Conservation (phyloP, 2,113 vertebrate species). For the Corythaeola cristata region DNA sequence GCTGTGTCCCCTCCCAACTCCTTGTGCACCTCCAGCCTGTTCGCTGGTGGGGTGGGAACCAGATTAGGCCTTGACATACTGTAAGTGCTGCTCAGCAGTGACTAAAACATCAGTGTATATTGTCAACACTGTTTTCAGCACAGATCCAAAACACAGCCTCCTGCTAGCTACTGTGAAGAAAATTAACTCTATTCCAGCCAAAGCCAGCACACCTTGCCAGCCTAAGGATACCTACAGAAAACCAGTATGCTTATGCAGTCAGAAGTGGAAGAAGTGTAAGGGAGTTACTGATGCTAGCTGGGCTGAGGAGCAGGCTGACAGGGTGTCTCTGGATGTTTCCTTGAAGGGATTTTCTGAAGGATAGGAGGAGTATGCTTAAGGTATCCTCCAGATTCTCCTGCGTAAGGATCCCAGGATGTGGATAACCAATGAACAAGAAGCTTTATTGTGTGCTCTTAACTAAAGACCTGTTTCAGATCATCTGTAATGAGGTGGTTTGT, state of each 20-base stretch:
- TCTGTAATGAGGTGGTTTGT: neutral
- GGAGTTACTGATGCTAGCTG: neutral
- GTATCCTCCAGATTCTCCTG: neutral
- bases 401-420: neutral
- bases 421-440: neutral
- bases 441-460: neutral
- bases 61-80: no score
- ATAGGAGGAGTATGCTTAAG: neutral
- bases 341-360: neutral
- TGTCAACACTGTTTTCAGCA: no score
- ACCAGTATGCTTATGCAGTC: neutral
- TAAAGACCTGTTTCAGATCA: neutral
- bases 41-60: no score
- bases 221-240: neutral
- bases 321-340: no score
- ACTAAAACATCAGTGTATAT: no score
- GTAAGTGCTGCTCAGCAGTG: no score
- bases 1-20: no score
- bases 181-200: no score
- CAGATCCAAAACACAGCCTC: no score
- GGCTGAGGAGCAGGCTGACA: neutral
- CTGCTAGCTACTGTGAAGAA: no score
- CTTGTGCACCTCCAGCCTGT: no score
- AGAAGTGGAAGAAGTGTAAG: neutral
- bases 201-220: no score